Conservation (phyloP, 2,888 invertebrate species). For the Ochropleura leucogaster region DNA sequence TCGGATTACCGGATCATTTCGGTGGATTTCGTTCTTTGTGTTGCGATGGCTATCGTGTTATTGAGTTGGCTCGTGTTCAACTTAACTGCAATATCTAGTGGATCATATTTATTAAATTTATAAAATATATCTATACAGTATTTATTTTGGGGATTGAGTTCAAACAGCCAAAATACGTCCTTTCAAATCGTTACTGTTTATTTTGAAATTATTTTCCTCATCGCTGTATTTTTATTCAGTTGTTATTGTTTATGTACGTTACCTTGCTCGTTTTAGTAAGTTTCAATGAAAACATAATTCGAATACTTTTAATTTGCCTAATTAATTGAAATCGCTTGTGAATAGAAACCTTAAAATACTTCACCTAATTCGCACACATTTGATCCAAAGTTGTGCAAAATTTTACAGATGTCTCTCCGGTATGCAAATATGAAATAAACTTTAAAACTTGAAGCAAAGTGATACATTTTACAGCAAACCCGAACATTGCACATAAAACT, state of each 20-base stretch:
- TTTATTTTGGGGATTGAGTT: slow-evolving; percentile 33
- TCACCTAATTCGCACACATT: not conserved
- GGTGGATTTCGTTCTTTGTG: slow-evolving; percentile 59
- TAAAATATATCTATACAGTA: slow-evolving; percentile 20
- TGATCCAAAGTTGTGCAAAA: slow-evolving; percentile 7
- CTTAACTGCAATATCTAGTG: slow-evolving; percentile 49
- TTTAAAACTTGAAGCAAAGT: slow-evolving; percentile 43
- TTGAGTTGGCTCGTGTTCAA: slow-evolving; percentile 69
- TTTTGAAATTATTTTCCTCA: slow-evolving; percentile 20
- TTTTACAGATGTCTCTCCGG: slow-evolving; percentile 23
- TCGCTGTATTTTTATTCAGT: slow-evolving; percentile 6
- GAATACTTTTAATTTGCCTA: not conserved
- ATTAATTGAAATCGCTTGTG: not conserved
- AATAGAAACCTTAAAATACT: not conserved
- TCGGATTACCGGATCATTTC: slow-evolving; percentile 61
- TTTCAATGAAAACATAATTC: not conserved
- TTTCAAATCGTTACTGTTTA: slow-evolving; percentile 5
- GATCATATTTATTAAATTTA: slow-evolving; percentile 52
- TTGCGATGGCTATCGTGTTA: slow-evolving; percentile 62
- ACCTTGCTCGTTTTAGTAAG: not conserved
- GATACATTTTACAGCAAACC: slow-evolving; percentile 49
- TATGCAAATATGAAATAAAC: slow-evolving; percentile 37
- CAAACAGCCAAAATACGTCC: not conserved
- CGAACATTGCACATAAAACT: slow-evolving; percentile 51
- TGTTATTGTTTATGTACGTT: not conserved